Evolutionary conservation across 2,797 vertebrate genomes (phyloP), one percentile per base, ranked within the genome.

Genomic region (Hippopotamyrus pictus): DNA sequence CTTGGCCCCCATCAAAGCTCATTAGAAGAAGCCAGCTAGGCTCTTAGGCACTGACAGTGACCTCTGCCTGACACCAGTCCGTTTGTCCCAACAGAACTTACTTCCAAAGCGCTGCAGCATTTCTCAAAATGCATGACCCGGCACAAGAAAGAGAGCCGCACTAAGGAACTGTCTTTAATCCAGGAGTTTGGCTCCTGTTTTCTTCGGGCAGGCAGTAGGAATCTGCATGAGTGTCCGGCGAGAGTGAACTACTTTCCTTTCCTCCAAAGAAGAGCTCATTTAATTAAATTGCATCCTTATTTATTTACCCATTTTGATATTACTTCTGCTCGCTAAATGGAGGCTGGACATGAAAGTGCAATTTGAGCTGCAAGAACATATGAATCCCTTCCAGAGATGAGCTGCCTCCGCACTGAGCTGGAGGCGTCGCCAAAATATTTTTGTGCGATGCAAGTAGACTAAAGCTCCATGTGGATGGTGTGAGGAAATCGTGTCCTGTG

Each of bases 321-420:
- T 87, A 44, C 53, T 59, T 87, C 86, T n/a, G 51, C 86, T n/a
- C 25, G 22, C 53, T 87, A 87, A 87, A 57, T 44, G 51, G 86
- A n/a, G 29, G 33, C 53, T 87, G 53, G 86, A 59, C 53, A 57
- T 57, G 33, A 29, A 87, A 87, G 37, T 22, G 29, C 29, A 87
- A 92, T 92, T 95, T 94, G 93, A 93, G 94, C 89, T 90, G 86
- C 76, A 93, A 94, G 92, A 90, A 91, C 90, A 92, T 90, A 91
- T 92, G 92, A 93, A 57, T 87, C 51, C 33, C 6, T 37, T 37
- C 17, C 53, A 57, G 37, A 57, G 48, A 57, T 5, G 5, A 87
- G 86, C 86, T 87, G 86, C 25, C 51, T 87, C 53, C 14, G 5
- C 25, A 17, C 17, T n/a, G 53, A 57, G 37, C 29, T 41, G 14